A percentile compares a stretch with the other conserved stretches of the same genome.
These are phyloP conservation scores for Eucidaris tribuloides DNA, from an alignment of 35 echinoderm and acorn worm genomes.

Conservation along the genomic window DNA sequence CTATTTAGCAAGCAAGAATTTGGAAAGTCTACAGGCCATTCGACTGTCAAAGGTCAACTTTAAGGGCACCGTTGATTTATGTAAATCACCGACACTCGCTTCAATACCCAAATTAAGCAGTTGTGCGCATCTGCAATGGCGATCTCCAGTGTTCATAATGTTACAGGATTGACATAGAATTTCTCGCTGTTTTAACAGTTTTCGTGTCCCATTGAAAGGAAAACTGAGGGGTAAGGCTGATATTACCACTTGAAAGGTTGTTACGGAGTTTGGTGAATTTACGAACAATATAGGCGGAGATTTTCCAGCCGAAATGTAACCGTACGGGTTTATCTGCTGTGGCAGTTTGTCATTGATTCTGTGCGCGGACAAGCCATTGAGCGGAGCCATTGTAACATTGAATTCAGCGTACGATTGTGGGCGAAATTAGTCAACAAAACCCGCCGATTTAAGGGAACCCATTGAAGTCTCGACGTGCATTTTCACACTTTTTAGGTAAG, in stretches of 20 bases:
- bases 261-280: not conserved
- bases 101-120: conserved; percentile 35
- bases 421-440: too few species aligned
- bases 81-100: conserved; percentile 27
- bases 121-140: conserved; percentile 30
- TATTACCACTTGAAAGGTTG: not conserved
- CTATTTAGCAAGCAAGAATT: too few species aligned
- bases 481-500: too few species aligned
- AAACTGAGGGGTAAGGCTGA: not conserved
- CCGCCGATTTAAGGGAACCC: too few species aligned
- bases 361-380: too few species aligned
- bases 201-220: not conserved
- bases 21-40: too few species aligned
- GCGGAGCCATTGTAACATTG: too few species aligned
- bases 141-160: conserved; percentile 9
- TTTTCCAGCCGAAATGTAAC: conserved; percentile 19
- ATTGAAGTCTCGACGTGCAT: too few species aligned
- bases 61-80: conserved; percentile 14
- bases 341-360: too few species aligned
- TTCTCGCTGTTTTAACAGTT: conserved; percentile 8
- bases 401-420: too few species aligned
- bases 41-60: too few species aligned
- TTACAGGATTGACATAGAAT: not conserved
- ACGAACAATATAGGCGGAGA: not conserved
- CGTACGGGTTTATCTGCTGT: conserved; percentile 19